Base-by-base conservation (phyloP, 2,888 invertebrate species). In the Drosophila prostipennis region DNA sequence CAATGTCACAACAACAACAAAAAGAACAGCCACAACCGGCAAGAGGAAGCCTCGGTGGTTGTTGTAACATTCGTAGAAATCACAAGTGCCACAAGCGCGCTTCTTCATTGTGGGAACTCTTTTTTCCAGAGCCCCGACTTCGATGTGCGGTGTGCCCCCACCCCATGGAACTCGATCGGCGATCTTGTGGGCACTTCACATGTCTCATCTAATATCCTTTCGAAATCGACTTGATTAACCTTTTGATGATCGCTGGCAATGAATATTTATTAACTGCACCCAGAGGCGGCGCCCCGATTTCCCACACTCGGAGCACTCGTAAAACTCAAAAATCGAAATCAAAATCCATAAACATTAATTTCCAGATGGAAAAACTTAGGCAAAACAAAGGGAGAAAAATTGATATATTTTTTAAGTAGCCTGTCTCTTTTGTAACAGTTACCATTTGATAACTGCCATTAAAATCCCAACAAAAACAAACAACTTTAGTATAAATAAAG, bases 81-180 rank as follows among this genome's bases (percentile, higher is more conserved):
- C 89, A 84, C 89, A 89, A 88, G 89, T 89, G 89, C 82, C 81
- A 77, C 74, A 83, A 77, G 84, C 81, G 87, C 77, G 72, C 71
- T 71, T 72, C 71, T 87, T 84, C 86, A 89, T 83, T 89, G 89
- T 89, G 88, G 88, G 88, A 89, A 89, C 82, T 87, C 76, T 77
- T 87, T 83, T 76, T 72, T 36, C 42, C 53, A 48, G 36, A 51
- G 42, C 36, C n/a, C 34, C 42, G 14, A 54, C 36, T 42, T 40
- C 34, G 19, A 52, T 68, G 46, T 45, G 45, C 19, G 42, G 42
- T 51, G 61, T 55, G 61, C 46, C 42, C 16, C 58, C 51, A 16
- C 32, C 37, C 58, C 63, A 11, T 6, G 48, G 51, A 67, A 60
- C 72, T 76, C 70, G 19, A 26, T 13, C 42, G 6, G 10, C 19